These are phyloP conservation scores for Lagodon rhomboides DNA, from an alignment of 2,797 vertebrate genomes.

Conservation along the genomic window DNA sequence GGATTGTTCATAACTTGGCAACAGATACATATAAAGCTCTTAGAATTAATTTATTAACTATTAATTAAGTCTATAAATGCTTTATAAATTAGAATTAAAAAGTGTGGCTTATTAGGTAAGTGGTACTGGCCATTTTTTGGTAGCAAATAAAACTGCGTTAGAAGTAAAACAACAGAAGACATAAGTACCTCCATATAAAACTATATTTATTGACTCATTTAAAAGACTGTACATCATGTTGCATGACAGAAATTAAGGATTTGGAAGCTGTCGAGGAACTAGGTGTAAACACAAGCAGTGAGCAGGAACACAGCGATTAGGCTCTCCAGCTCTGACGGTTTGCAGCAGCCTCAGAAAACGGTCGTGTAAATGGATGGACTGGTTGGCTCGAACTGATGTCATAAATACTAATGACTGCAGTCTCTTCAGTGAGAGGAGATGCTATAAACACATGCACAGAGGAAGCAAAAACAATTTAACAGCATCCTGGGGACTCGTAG, in stretches of 20 bases:
- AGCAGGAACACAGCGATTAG: neutral
- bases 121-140: neutral
- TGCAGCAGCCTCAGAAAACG: constrained; percentile 3
- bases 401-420: constrained; percentile 52
- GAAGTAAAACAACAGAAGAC: neutral
- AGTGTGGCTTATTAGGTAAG: neutral
- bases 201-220: constrained; percentile 69
- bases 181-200: constrained; percentile 63
- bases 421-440: constrained; percentile 24
- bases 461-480: constrained; percentile 44
- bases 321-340: neutral
- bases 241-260: neutral
- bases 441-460: constrained; percentile 30
- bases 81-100: no score
- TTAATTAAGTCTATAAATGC: no score
- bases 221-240: constrained; percentile 61
- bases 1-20: neutral
- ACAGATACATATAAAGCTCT: neutral
- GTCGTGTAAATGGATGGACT: constrained; percentile 26
- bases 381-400: constrained; percentile 17
- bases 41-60: neutral
- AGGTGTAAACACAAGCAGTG: constrained; percentile 7
- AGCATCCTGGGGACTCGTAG: constrained; percentile 42
- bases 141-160: neutral
- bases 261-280: neutral